phyloP scores from a whole-genome alignment of 2,888 invertebrate species.

The Portevinia maculata region DNA sequence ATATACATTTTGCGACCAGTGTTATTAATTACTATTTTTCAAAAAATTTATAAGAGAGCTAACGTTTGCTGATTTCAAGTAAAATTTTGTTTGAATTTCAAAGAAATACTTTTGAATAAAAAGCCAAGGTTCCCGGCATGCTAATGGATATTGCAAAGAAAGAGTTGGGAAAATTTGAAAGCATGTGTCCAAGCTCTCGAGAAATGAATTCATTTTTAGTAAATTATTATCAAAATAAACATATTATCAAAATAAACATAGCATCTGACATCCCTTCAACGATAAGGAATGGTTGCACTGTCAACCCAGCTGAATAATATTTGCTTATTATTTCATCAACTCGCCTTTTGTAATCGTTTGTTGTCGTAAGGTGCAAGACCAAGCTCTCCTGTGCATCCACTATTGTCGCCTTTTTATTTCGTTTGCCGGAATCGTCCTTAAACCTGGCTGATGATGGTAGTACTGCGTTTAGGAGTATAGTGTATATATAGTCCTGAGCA shows the following conservation, averaged over 20 bases:
- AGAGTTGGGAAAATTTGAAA: constrained; percentile 20
- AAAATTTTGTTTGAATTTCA: constrained; percentile 6
- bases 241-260: constrained; percentile 2
- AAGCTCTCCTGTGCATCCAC: too few species aligned
- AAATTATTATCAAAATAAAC: constrained; percentile 14
- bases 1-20: neutral
- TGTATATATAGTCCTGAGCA: constrained; percentile 8
- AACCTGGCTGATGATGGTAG: too few species aligned
- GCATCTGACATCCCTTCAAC: neutral
- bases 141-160: constrained; percentile 18
- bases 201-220: constrained; percentile 13
- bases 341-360: too few species aligned
- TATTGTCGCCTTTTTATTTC: too few species aligned
- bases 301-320: constrained; percentile 24
- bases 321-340: constrained; percentile 1
- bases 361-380: too few species aligned
- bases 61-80: constrained; percentile 4
- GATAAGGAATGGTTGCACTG: constrained; percentile 1
- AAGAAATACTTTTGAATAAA: too few species aligned
- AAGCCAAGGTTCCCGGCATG: constrained; percentile 17
- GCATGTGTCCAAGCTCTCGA: neutral
- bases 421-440: too few species aligned
- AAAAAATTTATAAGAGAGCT: constrained; percentile 13
- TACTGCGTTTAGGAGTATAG: too few species aligned
- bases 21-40: constrained; percentile 4